Evolutionary conservation across 2,888 invertebrate species (phyloP).

Genomic region (Leptarthrus brevirostris): DNA sequence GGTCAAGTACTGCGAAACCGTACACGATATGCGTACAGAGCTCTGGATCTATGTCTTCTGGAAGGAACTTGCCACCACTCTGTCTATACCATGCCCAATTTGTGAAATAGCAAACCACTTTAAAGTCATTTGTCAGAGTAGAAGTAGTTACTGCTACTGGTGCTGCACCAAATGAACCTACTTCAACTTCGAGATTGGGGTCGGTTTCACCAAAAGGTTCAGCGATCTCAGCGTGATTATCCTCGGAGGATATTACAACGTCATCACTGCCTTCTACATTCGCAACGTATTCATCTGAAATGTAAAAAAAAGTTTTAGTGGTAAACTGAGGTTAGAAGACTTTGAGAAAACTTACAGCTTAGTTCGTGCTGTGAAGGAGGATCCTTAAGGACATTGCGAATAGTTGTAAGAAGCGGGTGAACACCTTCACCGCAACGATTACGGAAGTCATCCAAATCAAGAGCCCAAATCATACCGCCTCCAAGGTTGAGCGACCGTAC

Average conservation of each 20-base stretch:
- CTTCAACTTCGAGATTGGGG: conserved; percentile 60
- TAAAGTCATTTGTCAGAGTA: conserved; percentile 68
- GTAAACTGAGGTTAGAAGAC: neutral
- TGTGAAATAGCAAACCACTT: conserved; percentile 91
- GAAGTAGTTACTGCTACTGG: conserved; percentile 16
- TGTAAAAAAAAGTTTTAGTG: neutral
- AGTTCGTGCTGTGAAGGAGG: conserved; percentile 4
- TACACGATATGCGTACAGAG: conserved; percentile 93
- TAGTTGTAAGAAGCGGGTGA: conserved; percentile 83
- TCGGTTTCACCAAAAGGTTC: conserved; percentile 54
- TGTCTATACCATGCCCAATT: conserved; percentile 96
- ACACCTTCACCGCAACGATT: conserved; percentile 83
- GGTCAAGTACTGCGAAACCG: conserved; percentile 89
- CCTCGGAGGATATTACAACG: neutral
- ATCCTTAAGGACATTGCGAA: conserved; percentile 67
- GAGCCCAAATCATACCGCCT: conserved; percentile 92
- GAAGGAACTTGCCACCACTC: conserved; percentile 82
- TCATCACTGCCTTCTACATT: neutral
- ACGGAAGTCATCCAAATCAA: conserved; percentile 88
- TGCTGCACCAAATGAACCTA: conserved; percentile 55
- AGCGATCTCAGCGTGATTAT: conserved; percentile 18
- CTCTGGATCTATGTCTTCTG: conserved; percentile 84
- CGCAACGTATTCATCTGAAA: neutral
- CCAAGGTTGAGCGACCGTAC: conserved; percentile 81
- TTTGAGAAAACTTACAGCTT: conserved; percentile 4